Conservation (phyloP, 2,113 vertebrate species). For the Labeo rohita region DNA sequence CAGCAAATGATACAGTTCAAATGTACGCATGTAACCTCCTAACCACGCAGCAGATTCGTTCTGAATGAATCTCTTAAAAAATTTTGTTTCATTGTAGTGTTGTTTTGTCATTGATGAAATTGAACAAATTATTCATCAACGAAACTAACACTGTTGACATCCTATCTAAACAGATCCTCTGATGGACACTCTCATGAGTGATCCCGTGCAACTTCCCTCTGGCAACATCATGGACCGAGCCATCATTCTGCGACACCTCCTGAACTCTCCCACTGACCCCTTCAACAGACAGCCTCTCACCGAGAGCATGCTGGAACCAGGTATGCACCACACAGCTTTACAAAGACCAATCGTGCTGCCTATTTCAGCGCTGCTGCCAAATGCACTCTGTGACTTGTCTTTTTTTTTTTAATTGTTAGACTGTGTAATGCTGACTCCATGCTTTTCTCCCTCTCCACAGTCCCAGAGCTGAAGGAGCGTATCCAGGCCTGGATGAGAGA, state of each 20-base stretch:
- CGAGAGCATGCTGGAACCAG: conserved; percentile 96
- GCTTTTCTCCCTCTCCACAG: conserved; percentile 67
- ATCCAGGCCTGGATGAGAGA: conserved; percentile 97
- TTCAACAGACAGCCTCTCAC: conserved; percentile 97
- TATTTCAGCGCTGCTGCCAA: background rate
- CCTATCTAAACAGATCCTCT: conserved; percentile 83
- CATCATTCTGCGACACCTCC: conserved; percentile 93
- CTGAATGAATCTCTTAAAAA: too few relatives aligned
- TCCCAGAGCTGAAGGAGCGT: conserved; percentile 94
- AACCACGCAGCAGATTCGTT: too few relatives aligned
- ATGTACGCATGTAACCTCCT: too few relatives aligned
- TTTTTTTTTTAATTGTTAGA: background rate
- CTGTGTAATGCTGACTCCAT: background rate
- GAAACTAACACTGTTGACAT: background rate
- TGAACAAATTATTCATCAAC: too few relatives aligned
- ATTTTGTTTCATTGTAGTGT: too few relatives aligned
- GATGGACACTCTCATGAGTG: conserved; percentile 98
- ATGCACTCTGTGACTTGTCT: background rate
- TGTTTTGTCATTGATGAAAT: too few relatives aligned
- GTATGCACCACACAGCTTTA: conserved; percentile 69
- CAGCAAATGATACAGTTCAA: too few relatives aligned
- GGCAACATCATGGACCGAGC: conserved; percentile 97
- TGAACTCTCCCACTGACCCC: conserved; percentile 97
- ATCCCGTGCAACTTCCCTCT: conserved; percentile 93
- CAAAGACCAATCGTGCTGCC: background rate